phyloP scores from a whole-genome alignment of 2,888 invertebrate genomes.

The Calameuta pallipes region DNA sequence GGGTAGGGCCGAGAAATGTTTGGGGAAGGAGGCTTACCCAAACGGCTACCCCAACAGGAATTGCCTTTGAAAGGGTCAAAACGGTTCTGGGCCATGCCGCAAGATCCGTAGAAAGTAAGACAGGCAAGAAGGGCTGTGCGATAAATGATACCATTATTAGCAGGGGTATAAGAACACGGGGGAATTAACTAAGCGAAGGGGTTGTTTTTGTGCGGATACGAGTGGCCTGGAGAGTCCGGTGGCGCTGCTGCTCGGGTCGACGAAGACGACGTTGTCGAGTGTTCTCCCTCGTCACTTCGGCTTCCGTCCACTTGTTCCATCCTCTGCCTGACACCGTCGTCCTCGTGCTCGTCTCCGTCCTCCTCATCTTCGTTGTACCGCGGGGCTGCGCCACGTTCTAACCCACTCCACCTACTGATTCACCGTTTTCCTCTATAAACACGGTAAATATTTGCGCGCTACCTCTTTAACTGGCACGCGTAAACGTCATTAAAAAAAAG shows the following conservation, averaged over 20 bases:
- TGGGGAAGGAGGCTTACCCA: background rate
- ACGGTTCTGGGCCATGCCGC: background rate
- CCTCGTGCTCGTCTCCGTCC: background rate
- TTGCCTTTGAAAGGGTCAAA: constrained; percentile 5
- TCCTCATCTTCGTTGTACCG: background rate
- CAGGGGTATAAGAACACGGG: constrained; percentile 19
- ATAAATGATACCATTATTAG: constrained; percentile 26
- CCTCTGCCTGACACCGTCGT: background rate
- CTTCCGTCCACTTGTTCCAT: background rate
- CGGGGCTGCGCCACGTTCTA: background rate
- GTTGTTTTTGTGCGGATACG: constrained; percentile 13
- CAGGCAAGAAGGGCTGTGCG: constrained; percentile 21
- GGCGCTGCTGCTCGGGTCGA: background rate
- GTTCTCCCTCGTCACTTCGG: background rate
- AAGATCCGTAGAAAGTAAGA: constrained; percentile 3
- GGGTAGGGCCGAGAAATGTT: background rate
- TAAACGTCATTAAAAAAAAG: background rate
- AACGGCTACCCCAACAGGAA: background rate
- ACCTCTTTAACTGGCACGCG: background rate
- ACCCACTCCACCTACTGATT: background rate
- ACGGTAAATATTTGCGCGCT: background rate
- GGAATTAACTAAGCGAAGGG: constrained; percentile 22
- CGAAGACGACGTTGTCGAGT: background rate
- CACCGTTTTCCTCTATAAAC: background rate
- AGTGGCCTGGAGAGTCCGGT: background rate